Conservation (phyloP, 1,140 invertebrate genomes). For the Bacillus rossius region DNA sequence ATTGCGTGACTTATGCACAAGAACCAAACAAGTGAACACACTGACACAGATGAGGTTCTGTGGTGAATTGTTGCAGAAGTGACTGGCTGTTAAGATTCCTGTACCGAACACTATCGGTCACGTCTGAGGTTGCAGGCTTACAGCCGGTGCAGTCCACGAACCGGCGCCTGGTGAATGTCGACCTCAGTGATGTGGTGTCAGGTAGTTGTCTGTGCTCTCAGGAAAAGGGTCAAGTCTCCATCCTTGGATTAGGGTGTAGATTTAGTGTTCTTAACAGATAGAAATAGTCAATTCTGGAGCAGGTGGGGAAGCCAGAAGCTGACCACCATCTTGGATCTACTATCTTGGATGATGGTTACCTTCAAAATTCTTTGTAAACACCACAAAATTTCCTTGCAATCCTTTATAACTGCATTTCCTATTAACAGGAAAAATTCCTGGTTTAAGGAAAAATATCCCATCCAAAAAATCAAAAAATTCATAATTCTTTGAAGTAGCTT, state of each 20-base stretch:
- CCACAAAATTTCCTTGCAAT: constrained; percentile 2
- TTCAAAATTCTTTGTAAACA: not conserved
- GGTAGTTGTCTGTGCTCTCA: constrained; percentile 32
- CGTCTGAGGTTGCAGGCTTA: constrained; percentile 54
- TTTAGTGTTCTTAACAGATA: not conserved
- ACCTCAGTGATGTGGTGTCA: constrained; percentile 51
- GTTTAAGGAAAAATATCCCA: no score
- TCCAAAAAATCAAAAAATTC: no score
- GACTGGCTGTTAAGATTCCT: constrained; percentile 67
- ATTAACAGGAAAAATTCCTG: no score
- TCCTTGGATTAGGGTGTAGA: not conserved
- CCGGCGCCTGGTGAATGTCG: constrained; percentile 53
- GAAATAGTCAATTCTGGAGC: not conserved
- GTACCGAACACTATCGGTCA: constrained; percentile 55
- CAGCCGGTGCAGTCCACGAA: constrained; percentile 50
- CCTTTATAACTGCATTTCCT: no score
- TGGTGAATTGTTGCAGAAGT: constrained; percentile 42
- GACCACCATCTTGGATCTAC: no score
- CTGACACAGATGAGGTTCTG: no score
- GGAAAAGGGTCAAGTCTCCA: not conserved
- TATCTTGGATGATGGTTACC: not conserved
- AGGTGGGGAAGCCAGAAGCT: no score
- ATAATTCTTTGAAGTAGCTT: no score
- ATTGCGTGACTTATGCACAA: no score
- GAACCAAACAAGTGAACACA: no score